Conservation (phyloP, 2,797 vertebrate genomes). For the Vultur gryphus region DNA sequence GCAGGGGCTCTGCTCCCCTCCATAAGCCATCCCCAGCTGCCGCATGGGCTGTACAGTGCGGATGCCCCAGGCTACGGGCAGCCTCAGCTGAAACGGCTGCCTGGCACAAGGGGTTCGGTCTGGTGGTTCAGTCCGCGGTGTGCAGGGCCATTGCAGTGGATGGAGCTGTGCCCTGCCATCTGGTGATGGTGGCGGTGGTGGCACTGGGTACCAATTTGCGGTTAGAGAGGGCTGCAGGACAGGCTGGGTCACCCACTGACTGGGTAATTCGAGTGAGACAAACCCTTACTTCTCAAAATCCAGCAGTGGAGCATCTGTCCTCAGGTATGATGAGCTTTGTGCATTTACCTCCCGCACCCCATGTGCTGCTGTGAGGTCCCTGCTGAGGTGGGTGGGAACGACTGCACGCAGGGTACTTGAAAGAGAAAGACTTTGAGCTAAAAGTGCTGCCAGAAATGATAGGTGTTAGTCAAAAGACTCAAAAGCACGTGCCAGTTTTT, state of each 20-base stretch:
- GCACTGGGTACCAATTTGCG: not conserved
- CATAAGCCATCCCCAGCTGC: not conserved
- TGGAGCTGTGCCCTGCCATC: not conserved
- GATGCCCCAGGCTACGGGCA: not conserved
- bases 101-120: not conserved
- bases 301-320: not conserved
- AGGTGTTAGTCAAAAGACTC: not conserved
- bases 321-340: not conserved
- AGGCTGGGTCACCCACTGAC: not conserved
- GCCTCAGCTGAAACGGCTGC: not conserved
- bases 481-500: not conserved
- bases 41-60: rapidly evolving
- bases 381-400: rapidly evolving
- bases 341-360: not conserved
- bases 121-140: rapidly evolving
- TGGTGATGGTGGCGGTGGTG: not conserved
- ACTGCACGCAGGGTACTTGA: not conserved
- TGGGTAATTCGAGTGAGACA: not conserved
- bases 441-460: not conserved
- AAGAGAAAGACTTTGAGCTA: not conserved
- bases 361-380: not conserved
- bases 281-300: not conserved
- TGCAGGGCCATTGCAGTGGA: rapidly evolving
- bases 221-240: not conserved
- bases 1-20: not conserved